Evolutionary conservation across 2,113 vertebrate species (phyloP).

Genomic region (Numenius arquata): DNA sequence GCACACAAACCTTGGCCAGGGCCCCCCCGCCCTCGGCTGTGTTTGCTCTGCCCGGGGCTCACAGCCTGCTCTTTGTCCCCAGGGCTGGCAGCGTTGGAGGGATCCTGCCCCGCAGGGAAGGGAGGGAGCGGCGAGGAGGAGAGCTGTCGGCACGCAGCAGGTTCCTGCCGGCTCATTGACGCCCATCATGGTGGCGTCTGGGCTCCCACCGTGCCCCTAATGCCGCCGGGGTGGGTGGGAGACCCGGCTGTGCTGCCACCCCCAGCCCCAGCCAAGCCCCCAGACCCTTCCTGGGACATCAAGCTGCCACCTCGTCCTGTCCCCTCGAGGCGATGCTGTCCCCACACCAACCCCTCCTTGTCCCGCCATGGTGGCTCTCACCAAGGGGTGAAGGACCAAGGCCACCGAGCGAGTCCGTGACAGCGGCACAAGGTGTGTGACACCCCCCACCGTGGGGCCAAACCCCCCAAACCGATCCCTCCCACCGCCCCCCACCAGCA

Average conservation of each 20-base stretch:
- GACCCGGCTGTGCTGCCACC: not conserved
- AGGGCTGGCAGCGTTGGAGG: not conserved
- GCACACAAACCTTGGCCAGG: not conserved
- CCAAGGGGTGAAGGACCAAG: not conserved
- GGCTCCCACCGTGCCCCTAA: not conserved
- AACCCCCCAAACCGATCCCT: not conserved
- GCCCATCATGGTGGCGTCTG: rapidly evolving
- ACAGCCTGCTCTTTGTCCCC: not conserved
- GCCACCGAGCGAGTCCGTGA: rapidly evolving
- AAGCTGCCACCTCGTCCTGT: not conserved
- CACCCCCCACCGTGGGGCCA: not conserved
- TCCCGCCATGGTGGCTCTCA: rapidly evolving
- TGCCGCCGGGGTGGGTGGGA: rapidly evolving
- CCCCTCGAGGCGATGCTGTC: not conserved
- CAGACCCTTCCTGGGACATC: not conserved
- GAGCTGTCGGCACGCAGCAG: not conserved
- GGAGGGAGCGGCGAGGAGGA: not conserved
- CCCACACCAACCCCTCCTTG: rapidly evolving
- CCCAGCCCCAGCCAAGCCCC: not conserved
- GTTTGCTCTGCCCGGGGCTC: not conserved
- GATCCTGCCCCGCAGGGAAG: not conserved
- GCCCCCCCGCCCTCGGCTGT: not conserved
- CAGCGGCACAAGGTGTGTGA: rapidly evolving
- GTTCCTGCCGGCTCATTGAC: rapidly evolving
- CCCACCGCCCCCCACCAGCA: not conserved